phyloP scores from a whole-genome alignment of 1,140 invertebrate genomes.

The Aphaenogaster ashmeadi region DNA sequence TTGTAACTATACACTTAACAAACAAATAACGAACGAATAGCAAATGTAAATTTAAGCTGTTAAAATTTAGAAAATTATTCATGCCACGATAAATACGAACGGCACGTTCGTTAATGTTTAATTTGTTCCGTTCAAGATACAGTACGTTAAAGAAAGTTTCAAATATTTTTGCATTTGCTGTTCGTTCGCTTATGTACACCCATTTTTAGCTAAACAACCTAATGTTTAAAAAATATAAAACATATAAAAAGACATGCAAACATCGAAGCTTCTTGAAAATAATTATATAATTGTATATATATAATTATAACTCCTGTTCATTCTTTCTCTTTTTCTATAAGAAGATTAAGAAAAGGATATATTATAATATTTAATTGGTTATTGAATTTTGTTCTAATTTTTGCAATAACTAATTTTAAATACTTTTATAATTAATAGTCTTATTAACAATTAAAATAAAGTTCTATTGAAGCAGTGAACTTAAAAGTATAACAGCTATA shows the following conservation, averaged over 20 bases:
- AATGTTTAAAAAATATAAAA: constrained; percentile 24
- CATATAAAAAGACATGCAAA: constrained; percentile 57
- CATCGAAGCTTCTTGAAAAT: constrained; percentile 51
- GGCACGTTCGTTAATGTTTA: neutral
- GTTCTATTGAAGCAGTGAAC: neutral
- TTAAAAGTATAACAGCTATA: constrained; percentile 7
- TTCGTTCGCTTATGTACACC: neutral
- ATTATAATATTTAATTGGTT: neutral
- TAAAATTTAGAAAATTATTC: neutral
- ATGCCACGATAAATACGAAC: neutral
- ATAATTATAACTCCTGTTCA: neutral
- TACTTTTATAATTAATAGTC: neutral
- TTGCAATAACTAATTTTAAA: neutral
- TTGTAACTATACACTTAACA: neutral
- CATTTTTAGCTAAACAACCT: neutral
- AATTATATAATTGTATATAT: neutral
- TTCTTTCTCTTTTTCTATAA: neutral
- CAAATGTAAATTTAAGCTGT: neutral
- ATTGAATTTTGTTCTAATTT: neutral
- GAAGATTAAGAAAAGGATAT: neutral
- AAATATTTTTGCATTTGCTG: constrained; percentile 1
- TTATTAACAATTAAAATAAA: constrained; percentile 15
- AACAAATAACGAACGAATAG: neutral
- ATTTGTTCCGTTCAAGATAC: neutral
- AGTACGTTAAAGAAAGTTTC: neutral